Conservation (phyloP, 2,888 invertebrate species). For the Tenthredo livida region DNA sequence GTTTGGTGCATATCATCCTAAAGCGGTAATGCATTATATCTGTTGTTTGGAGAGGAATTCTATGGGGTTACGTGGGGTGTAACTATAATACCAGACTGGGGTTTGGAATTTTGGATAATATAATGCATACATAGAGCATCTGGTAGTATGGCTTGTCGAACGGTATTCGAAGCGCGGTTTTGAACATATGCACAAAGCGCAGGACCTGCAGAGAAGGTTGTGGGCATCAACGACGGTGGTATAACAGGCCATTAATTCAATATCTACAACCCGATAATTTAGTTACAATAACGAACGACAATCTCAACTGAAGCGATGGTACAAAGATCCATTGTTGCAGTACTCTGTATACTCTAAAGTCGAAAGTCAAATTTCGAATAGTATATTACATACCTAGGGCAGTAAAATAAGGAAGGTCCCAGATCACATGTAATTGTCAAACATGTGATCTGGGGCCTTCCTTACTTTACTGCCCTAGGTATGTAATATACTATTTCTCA, state of each 20-base stretch:
- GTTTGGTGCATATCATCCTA: slow-evolving; percentile 19
- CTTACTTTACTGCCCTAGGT: too few species aligned
- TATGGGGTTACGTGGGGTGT: neutral
- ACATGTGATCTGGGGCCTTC: too few species aligned
- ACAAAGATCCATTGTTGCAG: slow-evolving; percentile 19
- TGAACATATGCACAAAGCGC: neutral
- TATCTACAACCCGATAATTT: slow-evolving; percentile 42
- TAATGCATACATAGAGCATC: neutral
- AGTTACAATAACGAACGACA: slow-evolving; percentile 39
- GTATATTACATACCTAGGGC: too few species aligned
- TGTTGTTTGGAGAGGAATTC: neutral
- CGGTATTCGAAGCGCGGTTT: neutral
- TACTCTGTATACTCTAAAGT: neutral
- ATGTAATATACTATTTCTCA: too few species aligned
- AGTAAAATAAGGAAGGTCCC: too few species aligned
- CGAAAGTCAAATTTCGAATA: too few species aligned
- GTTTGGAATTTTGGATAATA: slow-evolving; percentile 17
- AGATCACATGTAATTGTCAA: too few species aligned
- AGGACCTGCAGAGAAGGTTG: neutral
- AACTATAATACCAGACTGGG: neutral
- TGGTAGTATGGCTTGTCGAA: neutral
- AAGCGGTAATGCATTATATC: slow-evolving; percentile 12
- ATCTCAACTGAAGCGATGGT: neutral
- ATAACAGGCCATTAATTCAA: slow-evolving; percentile 48
- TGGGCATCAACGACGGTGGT: neutral